These are phyloP conservation scores for Nycteola revayana DNA, from an alignment of 2,888 invertebrate genomes.

Conservation along the genomic window DNA sequence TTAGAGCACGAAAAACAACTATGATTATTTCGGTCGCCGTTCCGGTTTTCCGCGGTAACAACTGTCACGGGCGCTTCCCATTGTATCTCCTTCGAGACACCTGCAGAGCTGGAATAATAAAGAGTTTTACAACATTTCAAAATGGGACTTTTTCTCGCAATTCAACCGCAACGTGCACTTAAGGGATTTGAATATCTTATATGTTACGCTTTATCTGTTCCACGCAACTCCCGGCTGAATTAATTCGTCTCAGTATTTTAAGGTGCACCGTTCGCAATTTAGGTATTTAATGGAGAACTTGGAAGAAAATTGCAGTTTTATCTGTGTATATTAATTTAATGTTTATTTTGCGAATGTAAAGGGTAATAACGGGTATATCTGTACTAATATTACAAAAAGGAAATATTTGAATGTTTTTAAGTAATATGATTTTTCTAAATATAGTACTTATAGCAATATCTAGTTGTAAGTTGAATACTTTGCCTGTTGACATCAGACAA, in stretches of 20 bases:
- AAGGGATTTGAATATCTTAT: conserved; percentile 82
- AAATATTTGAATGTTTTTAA: no score
- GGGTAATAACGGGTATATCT: no score
- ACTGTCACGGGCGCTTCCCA: conserved; percentile 54
- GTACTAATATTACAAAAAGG: no score
- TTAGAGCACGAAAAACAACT: conserved; percentile 40
- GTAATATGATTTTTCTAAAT: no score
- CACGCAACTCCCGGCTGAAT: conserved; percentile 57
- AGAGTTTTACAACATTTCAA: conserved; percentile 78
- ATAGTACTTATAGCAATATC: no score
- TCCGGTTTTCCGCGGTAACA: conserved; percentile 41
- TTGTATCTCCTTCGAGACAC: conserved; percentile 71
- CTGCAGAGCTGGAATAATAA: conserved; percentile 78
- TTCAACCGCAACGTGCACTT: conserved; percentile 80
- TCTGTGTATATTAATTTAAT: no score
- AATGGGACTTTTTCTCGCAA: conserved; percentile 79
- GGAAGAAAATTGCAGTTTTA: no score
- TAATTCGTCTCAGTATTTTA: conserved; percentile 61
- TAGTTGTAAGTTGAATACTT: no score
- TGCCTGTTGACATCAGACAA: no score
- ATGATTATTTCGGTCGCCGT: conserved; percentile 48
- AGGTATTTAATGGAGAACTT: no score
- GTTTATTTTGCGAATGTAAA: no score
- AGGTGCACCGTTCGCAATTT: no score
- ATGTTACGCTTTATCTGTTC: conserved; percentile 72